phyloP scores from a whole-genome alignment of 2,113 vertebrate genomes.

The Narcine bancroftii region DNA sequence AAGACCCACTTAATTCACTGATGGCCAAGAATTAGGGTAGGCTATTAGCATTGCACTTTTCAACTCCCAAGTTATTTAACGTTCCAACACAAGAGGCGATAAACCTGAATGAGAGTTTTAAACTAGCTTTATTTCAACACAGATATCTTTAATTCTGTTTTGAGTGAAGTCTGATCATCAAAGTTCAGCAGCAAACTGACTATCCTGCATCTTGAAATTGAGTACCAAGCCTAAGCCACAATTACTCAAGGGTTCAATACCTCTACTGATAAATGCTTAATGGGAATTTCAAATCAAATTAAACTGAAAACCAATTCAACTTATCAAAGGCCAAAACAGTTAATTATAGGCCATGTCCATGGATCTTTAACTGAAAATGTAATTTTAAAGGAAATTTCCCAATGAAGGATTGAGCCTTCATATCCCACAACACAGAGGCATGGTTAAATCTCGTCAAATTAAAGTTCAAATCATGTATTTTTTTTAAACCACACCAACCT shows the following conservation, averaged over 20 bases:
- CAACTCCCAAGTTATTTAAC: not conserved
- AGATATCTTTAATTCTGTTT: no score
- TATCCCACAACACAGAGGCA: not conserved
- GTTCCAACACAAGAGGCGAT: not conserved
- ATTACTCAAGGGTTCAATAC: not conserved
- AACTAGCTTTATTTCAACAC: not conserved
- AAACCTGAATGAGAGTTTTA: not conserved
- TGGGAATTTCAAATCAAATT: slow-evolving; percentile 26
- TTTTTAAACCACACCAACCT: not conserved
- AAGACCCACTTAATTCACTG: not conserved
- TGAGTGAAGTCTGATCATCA: not conserved
- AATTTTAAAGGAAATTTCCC: not conserved
- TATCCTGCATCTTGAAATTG: not conserved
- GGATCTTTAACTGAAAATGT: not conserved
- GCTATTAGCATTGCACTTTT: not conserved
- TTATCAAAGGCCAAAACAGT: not conserved
- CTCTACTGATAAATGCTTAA: not conserved
- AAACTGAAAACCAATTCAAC: not conserved
- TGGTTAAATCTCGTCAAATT: not conserved
- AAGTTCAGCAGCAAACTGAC: not conserved
- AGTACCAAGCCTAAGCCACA: not conserved
- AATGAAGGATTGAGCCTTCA: not conserved
- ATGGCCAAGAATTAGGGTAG: not conserved
- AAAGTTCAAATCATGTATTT: not conserved
- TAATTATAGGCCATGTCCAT: not conserved